Conservation (phyloP, 1,140 invertebrate genomes). For the Magallana gigas region DNA sequence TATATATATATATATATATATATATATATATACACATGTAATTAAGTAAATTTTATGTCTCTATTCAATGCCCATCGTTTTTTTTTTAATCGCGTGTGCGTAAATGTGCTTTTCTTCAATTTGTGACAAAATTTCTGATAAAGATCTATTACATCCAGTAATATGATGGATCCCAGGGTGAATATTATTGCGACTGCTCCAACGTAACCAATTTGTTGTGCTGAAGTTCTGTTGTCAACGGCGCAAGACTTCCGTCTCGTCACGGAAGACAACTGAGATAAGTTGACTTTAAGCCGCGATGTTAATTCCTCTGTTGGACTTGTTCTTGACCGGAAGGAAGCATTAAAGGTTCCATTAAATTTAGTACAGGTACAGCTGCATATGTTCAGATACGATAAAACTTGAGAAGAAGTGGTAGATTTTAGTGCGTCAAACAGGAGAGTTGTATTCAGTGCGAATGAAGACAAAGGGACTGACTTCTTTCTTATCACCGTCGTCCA, state of each 20-base stretch:
- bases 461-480: no score
- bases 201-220: neutral
- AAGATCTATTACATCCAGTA: slow-evolving; percentile 8
- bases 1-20: no score
- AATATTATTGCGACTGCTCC: neutral
- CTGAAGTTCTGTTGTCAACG: neutral
- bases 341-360: neutral
- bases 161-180: neutral
- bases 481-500: no score
- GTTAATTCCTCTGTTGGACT: neutral
- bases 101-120: neutral
- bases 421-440: no score
- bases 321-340: neutral
- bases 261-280: neutral
- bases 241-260: neutral
- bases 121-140: neutral
- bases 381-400: neutral
- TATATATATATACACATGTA: no score
- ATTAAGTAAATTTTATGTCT: no score
- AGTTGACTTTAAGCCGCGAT: neutral
- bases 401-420: no score
- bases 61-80: no score
- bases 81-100: no score
- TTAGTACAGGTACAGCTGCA: neutral
- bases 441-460: no score